Conservation (phyloP, 2,797 vertebrate genomes). For the Mormyrops attenuatus region DNA sequence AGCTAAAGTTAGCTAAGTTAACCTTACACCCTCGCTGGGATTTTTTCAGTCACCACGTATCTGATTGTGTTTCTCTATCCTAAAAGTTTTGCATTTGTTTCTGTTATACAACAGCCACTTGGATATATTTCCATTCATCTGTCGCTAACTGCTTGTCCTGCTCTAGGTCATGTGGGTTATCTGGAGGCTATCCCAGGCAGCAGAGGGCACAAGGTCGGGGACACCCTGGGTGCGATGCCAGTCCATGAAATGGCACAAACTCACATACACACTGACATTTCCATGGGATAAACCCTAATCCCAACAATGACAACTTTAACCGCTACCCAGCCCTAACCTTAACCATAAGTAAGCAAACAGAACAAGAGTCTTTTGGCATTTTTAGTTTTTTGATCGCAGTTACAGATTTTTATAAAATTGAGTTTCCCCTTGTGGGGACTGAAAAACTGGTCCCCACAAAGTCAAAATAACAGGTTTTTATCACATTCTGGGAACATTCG, state of each 20-base stretch:
- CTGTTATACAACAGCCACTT: background rate
- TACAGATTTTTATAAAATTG: background rate
- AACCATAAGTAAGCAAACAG: background rate
- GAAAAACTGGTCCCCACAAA: background rate
- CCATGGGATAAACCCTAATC: background rate
- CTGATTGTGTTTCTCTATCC: background rate
- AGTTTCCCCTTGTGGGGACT: background rate
- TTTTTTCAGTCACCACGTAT: background rate
- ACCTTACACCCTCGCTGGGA: background rate
- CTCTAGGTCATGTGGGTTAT: background rate
- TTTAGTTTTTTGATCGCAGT: background rate
- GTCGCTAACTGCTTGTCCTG: background rate
- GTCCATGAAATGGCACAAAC: background rate
- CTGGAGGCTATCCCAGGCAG: background rate
- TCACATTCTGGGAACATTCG: background rate
- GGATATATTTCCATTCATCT: background rate
- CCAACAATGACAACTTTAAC: background rate
- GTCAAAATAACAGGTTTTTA: background rate
- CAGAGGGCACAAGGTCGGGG: background rate
- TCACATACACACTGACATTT: background rate
- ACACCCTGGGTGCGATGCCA: background rate
- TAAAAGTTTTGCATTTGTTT: background rate
- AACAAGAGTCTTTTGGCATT: background rate
- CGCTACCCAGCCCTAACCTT: background rate
- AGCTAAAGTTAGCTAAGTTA: background rate